Percentiles rank a stretch among this genome's conserved stretches.
Conservation (phyloP, 2,888 invertebrate genomes). For the Stomorhina lunata region DNA sequence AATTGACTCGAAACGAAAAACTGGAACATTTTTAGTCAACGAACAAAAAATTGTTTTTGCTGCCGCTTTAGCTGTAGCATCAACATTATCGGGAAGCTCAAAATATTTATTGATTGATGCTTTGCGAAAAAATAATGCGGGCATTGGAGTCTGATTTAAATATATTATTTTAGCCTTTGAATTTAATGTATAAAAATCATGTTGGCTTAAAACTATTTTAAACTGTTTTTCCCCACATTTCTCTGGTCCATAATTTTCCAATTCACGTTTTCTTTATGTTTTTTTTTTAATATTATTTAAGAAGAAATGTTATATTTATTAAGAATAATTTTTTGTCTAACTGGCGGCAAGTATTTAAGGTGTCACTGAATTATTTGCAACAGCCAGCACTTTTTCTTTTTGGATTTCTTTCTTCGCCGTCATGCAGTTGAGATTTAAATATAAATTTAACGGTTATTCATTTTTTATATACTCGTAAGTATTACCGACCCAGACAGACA, state of each 20-base stretch:
- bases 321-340: slow-evolving; percentile 46
- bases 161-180: slow-evolving; percentile 16
- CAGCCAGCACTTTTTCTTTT: slow-evolving; percentile 40
- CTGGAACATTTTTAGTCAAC: slow-evolving; percentile 33
- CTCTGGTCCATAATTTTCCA: slow-evolving; percentile 47
- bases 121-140: slow-evolving; percentile 51
- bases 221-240: slow-evolving; percentile 47
- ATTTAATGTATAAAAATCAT: slow-evolving; percentile 7
- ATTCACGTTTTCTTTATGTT: slow-evolving; percentile 16
- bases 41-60: slow-evolving; percentile 14
- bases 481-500: slow-evolving; percentile 39
- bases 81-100: slow-evolving; percentile 55
- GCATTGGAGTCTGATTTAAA: slow-evolving; percentile 5
- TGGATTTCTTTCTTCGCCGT: slow-evolving; percentile 52
- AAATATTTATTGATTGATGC: slow-evolving; percentile 67
- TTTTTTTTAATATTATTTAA: neutral
- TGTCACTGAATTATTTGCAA: slow-evolving; percentile 63
- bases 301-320: slow-evolving; percentile 49
- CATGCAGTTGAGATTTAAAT: slow-evolving; percentile 21
- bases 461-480: slow-evolving; percentile 15
- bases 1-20: slow-evolving; percentile 21
- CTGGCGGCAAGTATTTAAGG: slow-evolving; percentile 60
- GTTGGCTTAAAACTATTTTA: slow-evolving; percentile 42
- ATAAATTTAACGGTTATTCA: slow-evolving; percentile 54
- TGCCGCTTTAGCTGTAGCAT: slow-evolving; percentile 37